Evolutionary conservation across 2,113 vertebrate species (phyloP), one percentile per base, ranked within the genome.

Genomic region (Callionymus lyra): DNA sequence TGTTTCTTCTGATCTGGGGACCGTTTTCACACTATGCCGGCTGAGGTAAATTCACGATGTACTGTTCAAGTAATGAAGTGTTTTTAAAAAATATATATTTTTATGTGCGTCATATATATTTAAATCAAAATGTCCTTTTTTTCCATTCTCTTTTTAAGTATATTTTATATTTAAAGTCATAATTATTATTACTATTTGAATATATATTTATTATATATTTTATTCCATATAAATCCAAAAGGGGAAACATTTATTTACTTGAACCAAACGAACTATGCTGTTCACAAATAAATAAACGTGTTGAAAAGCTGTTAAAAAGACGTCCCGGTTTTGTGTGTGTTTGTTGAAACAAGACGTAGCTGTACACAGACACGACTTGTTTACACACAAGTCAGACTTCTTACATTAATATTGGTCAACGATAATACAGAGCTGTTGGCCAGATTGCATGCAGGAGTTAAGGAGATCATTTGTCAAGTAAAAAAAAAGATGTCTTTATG

Each of bases 231-330:
- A n/a, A n/a, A n/a, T n/a, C n/a, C n/a, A n/a, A n/a, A n/a, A n/a
- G n/a, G n/a, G n/a, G n/a, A n/a, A n/a, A n/a, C n/a, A n/a, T n/a
- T 27, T 27, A 27, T 27, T 27, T 8, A 27, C 21, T 8, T 27
- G 8, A 27, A 27, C 21, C 21, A 27, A 27, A 51, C 52, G 57
- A 47, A 46, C 44, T 61, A 64, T 67, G 70, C 64, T 82, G 77
- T 76, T 78, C 79, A 74, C 62, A 68, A 63, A 68, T 73, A 59
- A 74, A 78, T 68, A 53, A 17, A 65, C 57, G 33, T 37, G 61
- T 62, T 76, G 70, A 77, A 72, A 76, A 65, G 56, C 68, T 72
- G 71, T 74, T 65, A 80, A 78, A 80, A 68, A 79, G 77, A 81
- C 73, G 65, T 62, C 59, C 57, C 53, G 16, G 62, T 77, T 70